Evolutionary conservation across 2,888 invertebrate genomes (phyloP).

Genomic region (Octodonta nipae): DNA sequence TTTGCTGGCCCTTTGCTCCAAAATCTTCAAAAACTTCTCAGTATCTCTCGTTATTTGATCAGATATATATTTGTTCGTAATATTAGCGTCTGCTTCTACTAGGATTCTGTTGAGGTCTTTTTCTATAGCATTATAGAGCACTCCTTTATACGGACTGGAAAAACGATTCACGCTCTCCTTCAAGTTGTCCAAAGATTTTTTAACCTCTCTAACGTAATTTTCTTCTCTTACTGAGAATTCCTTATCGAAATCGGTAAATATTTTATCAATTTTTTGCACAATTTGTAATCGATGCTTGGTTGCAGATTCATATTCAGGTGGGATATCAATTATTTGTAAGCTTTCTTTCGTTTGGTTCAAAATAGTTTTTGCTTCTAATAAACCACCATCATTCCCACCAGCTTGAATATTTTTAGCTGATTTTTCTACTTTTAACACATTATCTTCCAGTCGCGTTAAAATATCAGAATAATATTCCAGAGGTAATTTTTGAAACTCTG

Average conservation of each 20-base stretch:
- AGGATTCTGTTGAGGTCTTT: constrained; percentile 17
- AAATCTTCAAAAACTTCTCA: constrained; percentile 19
- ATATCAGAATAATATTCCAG: no score
- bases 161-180: constrained; percentile 20
- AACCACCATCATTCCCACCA: no score
- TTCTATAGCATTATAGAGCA: constrained; percentile 21
- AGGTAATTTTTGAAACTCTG: no score
- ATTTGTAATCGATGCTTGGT: constrained; percentile 13
- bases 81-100: constrained; percentile 11
- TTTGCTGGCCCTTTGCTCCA: constrained; percentile 18
- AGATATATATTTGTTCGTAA: constrained; percentile 12
- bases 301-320: constrained; percentile 8
- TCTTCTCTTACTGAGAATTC: no score
- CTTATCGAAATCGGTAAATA: no score
- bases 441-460: no score
- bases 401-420: no score
- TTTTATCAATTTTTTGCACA: constrained; percentile 12
- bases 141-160: constrained; percentile 20
- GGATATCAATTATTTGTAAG: constrained; percentile 10
- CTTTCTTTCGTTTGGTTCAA: constrained; percentile 8
- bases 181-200: constrained; percentile 11
- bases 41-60: constrained; percentile 16
- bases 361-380: no score
- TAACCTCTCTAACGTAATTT: constrained; percentile 5
- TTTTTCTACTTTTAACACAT: no score